Evolutionary conservation across 2,888 invertebrate species (phyloP).

Genomic region (Aporophyla nigra): DNA sequence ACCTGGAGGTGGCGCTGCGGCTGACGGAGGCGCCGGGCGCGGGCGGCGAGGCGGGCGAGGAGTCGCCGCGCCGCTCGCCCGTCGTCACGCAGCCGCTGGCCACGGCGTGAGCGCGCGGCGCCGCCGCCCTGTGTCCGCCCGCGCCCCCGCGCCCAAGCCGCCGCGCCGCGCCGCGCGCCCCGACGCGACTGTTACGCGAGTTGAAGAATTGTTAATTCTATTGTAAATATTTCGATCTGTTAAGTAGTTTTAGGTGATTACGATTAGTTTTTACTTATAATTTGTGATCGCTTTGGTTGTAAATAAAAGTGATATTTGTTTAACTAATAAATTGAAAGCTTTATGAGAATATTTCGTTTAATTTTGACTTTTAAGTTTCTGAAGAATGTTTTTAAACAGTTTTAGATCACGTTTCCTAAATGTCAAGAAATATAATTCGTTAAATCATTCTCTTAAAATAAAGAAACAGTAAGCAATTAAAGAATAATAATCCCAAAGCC

Average conservation of each 20-base stretch:
- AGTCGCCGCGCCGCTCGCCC: conserved; percentile 89
- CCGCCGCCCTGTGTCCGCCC: conserved; percentile 68
- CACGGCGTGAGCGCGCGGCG: conserved; percentile 67
- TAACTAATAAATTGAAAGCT: conserved; percentile 90
- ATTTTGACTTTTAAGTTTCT: conserved; percentile 6
- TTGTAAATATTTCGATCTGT: conserved; percentile 90
- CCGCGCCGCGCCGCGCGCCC: conserved; percentile 35
- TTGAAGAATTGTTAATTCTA: conserved; percentile 87
- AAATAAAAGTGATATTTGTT: conserved; percentile 91
- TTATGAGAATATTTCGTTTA: conserved; percentile 73
- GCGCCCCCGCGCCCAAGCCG: conserved; percentile 91
- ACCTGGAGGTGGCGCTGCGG: conserved; percentile 96
- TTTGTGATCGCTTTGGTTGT: conserved; percentile 91
- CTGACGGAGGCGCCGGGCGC: conserved; percentile 88
- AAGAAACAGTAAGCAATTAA: no score
- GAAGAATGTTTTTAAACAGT: neutral
- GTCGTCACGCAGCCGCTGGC: conserved; percentile 89
- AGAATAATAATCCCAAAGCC: no score
- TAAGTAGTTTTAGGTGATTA: conserved; percentile 90
- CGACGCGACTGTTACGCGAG: conserved; percentile 70
- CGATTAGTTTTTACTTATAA: conserved; percentile 86
- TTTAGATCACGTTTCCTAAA: no score
- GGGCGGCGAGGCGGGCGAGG: conserved; percentile 87
- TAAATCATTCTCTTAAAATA: no score
- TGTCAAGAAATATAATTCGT: no score